These are phyloP conservation scores for Rhagium mordax DNA, from an alignment of 2,888 invertebrate species.

Conservation along the genomic window DNA sequence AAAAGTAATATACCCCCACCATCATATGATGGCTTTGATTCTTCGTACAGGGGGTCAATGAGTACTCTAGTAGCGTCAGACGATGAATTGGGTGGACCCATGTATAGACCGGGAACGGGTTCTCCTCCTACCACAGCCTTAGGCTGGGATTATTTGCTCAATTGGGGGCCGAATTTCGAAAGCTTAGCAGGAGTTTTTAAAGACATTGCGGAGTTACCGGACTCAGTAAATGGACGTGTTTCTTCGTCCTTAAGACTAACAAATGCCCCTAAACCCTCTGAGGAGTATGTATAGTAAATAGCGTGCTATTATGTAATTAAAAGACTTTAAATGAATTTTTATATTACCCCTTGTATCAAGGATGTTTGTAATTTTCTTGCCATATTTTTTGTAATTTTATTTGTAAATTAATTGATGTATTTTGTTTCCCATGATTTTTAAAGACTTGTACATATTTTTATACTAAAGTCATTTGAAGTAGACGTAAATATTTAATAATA, in stretches of 20 bases:
- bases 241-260: constrained; percentile 83
- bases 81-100: constrained; percentile 86
- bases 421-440: constrained; percentile 51
- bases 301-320: constrained; percentile 35
- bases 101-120: constrained; percentile 86
- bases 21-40: constrained; percentile 93
- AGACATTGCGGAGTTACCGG: constrained; percentile 95
- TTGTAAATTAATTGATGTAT: constrained; percentile 57
- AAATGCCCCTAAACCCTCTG: constrained; percentile 88
- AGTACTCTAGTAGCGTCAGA: constrained; percentile 95
- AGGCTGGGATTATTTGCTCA: constrained; percentile 94
- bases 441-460: constrained; percentile 62
- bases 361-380: constrained; percentile 64
- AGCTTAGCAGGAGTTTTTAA: constrained; percentile 96
- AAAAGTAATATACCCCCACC: constrained; percentile 82
- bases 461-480: constrained; percentile 58
- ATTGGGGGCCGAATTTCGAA: constrained; percentile 98
- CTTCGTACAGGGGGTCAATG: constrained; percentile 93
- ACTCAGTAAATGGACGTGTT: constrained; percentile 82
- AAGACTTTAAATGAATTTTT: constrained; percentile 42
- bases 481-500: constrained; percentile 49
- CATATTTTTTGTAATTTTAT: constrained; percentile 64
- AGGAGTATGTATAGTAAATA: constrained; percentile 84
- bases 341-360: constrained; percentile 66
- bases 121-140: constrained; percentile 85